Conservation (phyloP, 2,797 vertebrate species). For the Falco novaeseelandiae region DNA sequence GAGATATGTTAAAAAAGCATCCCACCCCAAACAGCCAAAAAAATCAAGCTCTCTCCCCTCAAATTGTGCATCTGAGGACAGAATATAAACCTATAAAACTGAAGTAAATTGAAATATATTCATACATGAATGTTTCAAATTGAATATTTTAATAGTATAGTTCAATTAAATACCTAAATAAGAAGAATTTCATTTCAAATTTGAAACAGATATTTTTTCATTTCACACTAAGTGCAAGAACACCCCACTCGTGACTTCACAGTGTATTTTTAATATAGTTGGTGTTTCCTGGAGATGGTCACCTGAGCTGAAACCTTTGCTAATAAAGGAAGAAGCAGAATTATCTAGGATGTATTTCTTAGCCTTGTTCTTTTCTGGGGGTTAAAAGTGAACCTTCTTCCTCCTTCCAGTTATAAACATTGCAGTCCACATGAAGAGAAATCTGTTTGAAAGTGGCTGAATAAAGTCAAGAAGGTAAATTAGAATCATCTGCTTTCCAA, state of each 20-base stretch:
- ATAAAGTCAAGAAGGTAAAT: conserved; percentile 68
- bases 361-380: not conserved
- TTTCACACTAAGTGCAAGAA: not conserved
- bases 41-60: not conserved
- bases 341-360: not conserved
- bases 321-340: not conserved
- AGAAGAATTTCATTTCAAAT: not conserved
- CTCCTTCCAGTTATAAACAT: not conserved
- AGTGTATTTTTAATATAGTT: not conserved
- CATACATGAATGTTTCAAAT: not conserved
- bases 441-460: conserved; percentile 61
- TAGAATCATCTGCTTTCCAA: conserved; percentile 68
- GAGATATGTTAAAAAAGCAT: not conserved
- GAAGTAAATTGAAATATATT: not conserved
- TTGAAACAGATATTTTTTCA: not conserved
- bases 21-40: not conserved
- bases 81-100: not conserved
- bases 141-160: not conserved
- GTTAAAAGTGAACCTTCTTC: conserved; percentile 32
- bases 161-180: not conserved
- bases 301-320: conserved; percentile 1
- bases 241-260: not conserved
- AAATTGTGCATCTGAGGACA: not conserved
- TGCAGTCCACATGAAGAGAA: conserved; percentile 1
- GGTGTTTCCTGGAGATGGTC: not conserved